phyloP scores from a whole-genome alignment of 2,797 vertebrate species.

The Hephaestus fuliginosus region DNA sequence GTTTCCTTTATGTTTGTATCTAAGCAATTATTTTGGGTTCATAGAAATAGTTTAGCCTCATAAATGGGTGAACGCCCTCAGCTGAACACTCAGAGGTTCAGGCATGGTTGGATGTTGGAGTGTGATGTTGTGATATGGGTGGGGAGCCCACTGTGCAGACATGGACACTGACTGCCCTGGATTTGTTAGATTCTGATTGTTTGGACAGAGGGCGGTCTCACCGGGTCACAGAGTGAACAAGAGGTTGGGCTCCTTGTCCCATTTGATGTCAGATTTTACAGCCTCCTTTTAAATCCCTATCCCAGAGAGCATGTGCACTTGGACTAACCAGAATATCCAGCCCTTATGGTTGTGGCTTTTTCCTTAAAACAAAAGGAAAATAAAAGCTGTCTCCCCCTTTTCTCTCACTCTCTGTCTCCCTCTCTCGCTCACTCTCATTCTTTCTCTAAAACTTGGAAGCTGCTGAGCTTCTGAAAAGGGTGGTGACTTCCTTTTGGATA shows the following conservation, averaged over 20 bases:
- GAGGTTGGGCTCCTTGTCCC: constrained; percentile 30
- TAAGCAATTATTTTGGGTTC: constrained; percentile 15
- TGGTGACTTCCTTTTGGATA: constrained; percentile 98
- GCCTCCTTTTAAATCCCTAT: constrained; percentile 32
- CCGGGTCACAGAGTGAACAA: constrained; percentile 57
- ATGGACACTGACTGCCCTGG: constrained; percentile 60
- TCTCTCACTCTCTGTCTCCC: constrained; percentile 69
- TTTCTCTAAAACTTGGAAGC: constrained; percentile 89
- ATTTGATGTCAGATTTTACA: constrained; percentile 51
- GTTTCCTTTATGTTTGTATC: background rate
- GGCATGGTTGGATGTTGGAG: constrained; percentile 56
- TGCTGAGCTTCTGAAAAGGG: constrained; percentile 94
- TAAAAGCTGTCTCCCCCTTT: constrained; percentile 25
- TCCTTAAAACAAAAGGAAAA: constrained; percentile 47
- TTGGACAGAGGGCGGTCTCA: constrained; percentile 72
- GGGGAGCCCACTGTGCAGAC: constrained; percentile 65
- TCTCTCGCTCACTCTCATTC: constrained; percentile 73
- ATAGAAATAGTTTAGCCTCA: constrained; percentile 27
- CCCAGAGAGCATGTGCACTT: constrained; percentile 19
- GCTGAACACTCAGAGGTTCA: constrained; percentile 22
- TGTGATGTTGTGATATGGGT: constrained; percentile 75
- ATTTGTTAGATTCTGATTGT: constrained; percentile 67
- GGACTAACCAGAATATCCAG: constrained; percentile 31
- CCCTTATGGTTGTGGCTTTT: constrained; percentile 44
- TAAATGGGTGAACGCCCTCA: constrained; percentile 52